Evolutionary conservation across 2,113 vertebrate species (phyloP), one percentile per base, ranked within the genome.

Genomic region (Collichthys lucidus): DNA sequence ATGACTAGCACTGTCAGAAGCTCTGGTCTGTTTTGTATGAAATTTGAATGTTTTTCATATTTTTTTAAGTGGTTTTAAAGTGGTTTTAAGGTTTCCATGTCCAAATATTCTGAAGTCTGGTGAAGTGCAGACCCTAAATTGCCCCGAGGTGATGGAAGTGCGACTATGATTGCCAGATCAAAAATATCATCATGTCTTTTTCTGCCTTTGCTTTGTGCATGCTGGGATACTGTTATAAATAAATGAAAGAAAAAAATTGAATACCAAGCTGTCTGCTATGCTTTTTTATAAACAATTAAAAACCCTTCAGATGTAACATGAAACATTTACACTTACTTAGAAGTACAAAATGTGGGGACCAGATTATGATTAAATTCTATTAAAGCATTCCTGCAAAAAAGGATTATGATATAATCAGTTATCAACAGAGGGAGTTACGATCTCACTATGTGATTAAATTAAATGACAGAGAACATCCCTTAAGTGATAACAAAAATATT

Each of bases 191-290:
- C 44, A 42, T 61, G 19, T 53, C 52, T 65, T 80, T 64, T 5
- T n/a, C 46, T 75, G 59, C 44, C 44, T 80, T 61, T 57, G 4
- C 60, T 57, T 40, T 40, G 49, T 24, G 11, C 42, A 26, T n/a
- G 40, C 17, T 71, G 22, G 15, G 22, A 31, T 16, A 20, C 3
- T 35, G 12, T 52, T 22, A 4, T 49, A 35, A 40, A 40, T 40
- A 40, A 40, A 5, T 20, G 15, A 24, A 24, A 17, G 1, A 40
- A 42, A n/a, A 15, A 31, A 22, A 26, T 26, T 22, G 12, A 2
- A 24, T 20, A 31, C 1, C 8, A 29, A 17, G 6, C 24, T 59
- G 56, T 29, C 50, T 72, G 55, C 55, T 29, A 24, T 59, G 22
- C 3, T 20, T 42, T 14, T 31, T 20, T 52, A 5, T 31, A 20